phyloP scores from a whole-genome alignment of 1,140 invertebrate genomes.

The Drosophila watanabei region DNA sequence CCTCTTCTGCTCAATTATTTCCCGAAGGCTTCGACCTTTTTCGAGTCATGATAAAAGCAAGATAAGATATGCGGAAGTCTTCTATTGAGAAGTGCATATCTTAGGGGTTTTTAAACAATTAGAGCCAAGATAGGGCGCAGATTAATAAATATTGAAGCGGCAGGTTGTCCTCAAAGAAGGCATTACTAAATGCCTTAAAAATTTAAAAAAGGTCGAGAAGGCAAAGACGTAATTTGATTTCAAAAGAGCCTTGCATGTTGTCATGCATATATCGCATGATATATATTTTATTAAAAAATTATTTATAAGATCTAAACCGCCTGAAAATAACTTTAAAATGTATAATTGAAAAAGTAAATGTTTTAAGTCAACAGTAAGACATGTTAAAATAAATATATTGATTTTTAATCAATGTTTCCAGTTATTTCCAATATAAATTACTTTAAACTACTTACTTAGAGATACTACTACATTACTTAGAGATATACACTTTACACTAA shows the following conservation, averaged over 20 bases:
- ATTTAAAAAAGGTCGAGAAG: not conserved
- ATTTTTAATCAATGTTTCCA: not conserved
- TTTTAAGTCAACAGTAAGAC: not conserved
- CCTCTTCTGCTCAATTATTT: slow-evolving; percentile 11
- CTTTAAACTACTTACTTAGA: too few relatives aligned
- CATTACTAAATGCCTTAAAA: not conserved
- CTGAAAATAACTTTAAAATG: too few relatives aligned
- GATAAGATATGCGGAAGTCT: not conserved
- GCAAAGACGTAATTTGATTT: not conserved
- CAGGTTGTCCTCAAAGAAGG: too few relatives aligned
- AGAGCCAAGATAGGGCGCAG: not conserved
- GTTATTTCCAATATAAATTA: too few relatives aligned
- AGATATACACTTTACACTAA: too few relatives aligned
- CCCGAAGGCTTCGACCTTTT: not conserved
- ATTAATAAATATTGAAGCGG: not conserved
- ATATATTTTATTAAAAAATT: not conserved
- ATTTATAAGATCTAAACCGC: not conserved
- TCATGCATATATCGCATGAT: too few relatives aligned
- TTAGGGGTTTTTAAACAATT: slow-evolving; percentile 11
- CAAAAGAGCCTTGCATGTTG: not conserved
- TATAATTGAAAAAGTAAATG: not conserved
- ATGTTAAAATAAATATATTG: not conserved
- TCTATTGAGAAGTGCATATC: not conserved
- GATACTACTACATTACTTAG: too few relatives aligned
- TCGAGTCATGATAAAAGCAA: not conserved